Conservation (phyloP, 2,797 vertebrate species). For the Pantherophis alleghaniensis region DNA sequence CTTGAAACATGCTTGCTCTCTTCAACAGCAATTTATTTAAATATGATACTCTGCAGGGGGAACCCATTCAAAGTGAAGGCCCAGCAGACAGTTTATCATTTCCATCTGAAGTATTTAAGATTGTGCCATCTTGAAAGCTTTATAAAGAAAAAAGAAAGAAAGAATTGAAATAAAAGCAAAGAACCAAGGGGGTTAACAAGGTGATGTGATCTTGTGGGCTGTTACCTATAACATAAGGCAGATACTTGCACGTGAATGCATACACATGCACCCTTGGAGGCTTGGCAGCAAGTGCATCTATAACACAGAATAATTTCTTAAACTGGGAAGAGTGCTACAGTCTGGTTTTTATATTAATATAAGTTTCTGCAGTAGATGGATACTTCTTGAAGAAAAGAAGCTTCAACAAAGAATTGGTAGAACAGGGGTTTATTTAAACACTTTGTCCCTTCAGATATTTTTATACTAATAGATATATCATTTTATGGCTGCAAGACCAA, state of each 20-base stretch:
- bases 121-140: conserved; percentile 69
- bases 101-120: conserved; percentile 71
- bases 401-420: not conserved
- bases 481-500: not conserved
- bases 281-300: conserved; percentile 51
- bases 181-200: conserved; percentile 58
- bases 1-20: conserved; percentile 66
- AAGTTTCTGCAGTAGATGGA: not conserved
- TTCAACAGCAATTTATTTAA: conserved; percentile 78
- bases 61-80: conserved; percentile 73
- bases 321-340: conserved; percentile 19
- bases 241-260: conserved; percentile 9
- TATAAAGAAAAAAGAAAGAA: conserved; percentile 14
- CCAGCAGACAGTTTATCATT: conserved; percentile 75
- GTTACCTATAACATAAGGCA: conserved; percentile 43
- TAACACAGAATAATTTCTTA: conserved; percentile 48
- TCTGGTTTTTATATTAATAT: not conserved
- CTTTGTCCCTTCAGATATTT: not conserved
- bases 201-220: conserved; percentile 40
- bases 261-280: conserved; percentile 13
- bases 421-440: not conserved
- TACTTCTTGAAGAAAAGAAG: not conserved
- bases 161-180: conserved; percentile 41
- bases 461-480: not conserved
- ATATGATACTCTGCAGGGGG: conserved; percentile 79